A percentile compares a stretch with the other conserved stretches of the same genome.
phyloP scores from a whole-genome alignment of 2,113 vertebrate species.

The Anarhynchus alexandrinus region DNA sequence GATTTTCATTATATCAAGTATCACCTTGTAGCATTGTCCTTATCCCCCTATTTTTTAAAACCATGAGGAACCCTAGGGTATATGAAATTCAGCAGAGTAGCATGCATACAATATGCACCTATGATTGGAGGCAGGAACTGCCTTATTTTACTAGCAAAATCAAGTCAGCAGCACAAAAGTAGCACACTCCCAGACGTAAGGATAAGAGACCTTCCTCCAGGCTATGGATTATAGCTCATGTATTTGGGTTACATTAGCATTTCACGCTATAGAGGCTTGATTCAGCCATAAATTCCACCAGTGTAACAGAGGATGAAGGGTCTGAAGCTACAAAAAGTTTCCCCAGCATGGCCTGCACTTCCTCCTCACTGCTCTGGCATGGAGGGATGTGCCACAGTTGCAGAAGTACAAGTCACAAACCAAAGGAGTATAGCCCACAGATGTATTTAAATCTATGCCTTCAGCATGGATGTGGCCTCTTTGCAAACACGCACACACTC shows the following conservation, averaged over 20 bases:
- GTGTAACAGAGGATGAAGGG: background rate
- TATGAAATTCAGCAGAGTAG: conserved; percentile 23
- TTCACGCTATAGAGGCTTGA: conserved; percentile 38
- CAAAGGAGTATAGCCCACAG: background rate
- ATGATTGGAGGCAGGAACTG: conserved; percentile 26
- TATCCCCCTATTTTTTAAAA: background rate
- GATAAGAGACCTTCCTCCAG: conserved; percentile 69
- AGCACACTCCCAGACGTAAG: conserved; percentile 29
- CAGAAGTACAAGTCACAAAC: background rate
- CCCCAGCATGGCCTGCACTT: background rate
- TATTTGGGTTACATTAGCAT: conserved; percentile 74
- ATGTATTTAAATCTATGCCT: background rate
- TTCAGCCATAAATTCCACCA: conserved; percentile 45
- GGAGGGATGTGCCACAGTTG: background rate
- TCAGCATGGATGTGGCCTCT: background rate
- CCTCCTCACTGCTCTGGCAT: background rate
- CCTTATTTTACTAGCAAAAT: conserved; percentile 59
- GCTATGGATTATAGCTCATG: conserved; percentile 69
- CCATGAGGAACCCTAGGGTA: background rate
- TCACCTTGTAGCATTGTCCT: conserved; percentile 45
- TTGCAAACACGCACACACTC: background rate
- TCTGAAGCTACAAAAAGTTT: conserved; percentile 8
- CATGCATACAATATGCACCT: background rate
- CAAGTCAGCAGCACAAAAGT: conserved; percentile 43
- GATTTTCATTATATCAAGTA: conserved; percentile 2